Evolutionary conservation across 2,888 invertebrate species (phyloP), one percentile per base, ranked within the genome.

Genomic region (Archips xylosteana): DNA sequence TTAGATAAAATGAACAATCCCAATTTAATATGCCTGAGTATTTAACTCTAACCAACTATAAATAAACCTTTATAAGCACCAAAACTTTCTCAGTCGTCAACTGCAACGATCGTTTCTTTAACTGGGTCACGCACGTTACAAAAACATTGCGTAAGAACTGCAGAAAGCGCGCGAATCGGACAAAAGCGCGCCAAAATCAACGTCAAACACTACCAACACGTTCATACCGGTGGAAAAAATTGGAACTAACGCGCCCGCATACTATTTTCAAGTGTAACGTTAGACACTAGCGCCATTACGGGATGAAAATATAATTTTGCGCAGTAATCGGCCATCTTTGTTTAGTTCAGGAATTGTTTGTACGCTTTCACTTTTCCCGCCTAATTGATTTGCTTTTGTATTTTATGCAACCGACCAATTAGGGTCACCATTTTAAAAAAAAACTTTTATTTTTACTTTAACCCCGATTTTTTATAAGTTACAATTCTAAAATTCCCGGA

Each of bases 341-440:
- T 60, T 59, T 6, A 4, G 63, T 71, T 75, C 67, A 34, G 65
- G 74, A 76, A 79, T 78, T 77, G 77, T 78, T 59, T 57, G 51
- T 32, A 45, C 67, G 68, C 81, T 82, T 82, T 82, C 81, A 76
- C 81, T 81, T 76, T 76, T 74, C 72, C 70, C 76, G 76, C 71
- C 77, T 73, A 80, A 81, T 79, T 78, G 75, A 78, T 81, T 79
- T 73, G 76, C 77, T 76, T 80, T 79, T 79, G 79, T 75, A 64
- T 75, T 81, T 78, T 77, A 77, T 74, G 80, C 75, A 76, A 79
- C 75, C 65, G 39, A 15, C 61, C 2, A 59, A 42, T 73, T 64
- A 69, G 61, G 54, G 57, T 72, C 47, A 51, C 62, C 36, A 32
- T 32, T 62, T 54, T 0, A 13, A 45, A 32, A 2, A 54, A 12